These are phyloP conservation scores for Pteria penguin DNA, from an alignment of 2,888 invertebrate genomes.

Conservation along the genomic window DNA sequence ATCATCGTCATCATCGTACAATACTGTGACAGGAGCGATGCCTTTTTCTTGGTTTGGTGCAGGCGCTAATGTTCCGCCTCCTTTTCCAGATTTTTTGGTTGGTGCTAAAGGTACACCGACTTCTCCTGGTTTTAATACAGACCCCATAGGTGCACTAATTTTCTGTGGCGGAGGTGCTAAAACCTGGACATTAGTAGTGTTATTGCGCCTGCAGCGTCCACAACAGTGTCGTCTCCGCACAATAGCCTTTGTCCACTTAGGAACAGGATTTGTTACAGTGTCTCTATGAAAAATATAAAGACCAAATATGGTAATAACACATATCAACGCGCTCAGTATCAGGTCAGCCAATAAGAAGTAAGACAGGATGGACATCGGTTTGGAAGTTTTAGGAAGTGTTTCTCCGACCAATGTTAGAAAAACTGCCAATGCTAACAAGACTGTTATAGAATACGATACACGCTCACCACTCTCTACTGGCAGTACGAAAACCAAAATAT, in stretches of 20 bases:
- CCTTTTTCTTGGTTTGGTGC: too few species aligned
- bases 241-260: background rate
- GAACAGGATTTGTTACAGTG: background rate
- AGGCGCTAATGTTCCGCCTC: too few species aligned
- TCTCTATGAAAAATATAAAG: conserved; percentile 25
- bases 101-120: too few species aligned
- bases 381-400: conserved; percentile 48
- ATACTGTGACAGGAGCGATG: too few species aligned
- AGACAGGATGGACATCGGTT: conserved; percentile 41
- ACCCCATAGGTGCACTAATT: too few species aligned
- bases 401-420: conserved; percentile 49
- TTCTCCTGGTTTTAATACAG: too few species aligned
- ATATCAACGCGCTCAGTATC: conserved; percentile 35
- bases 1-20: background rate
- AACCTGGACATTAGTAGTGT: background rate
- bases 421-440: conserved; percentile 46
- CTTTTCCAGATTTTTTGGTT: too few species aligned
- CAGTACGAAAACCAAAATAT: conserved; percentile 43
- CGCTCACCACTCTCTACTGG: conserved; percentile 47
- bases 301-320: conserved; percentile 37
- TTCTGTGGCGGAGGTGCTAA: background rate
- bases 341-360: conserved; percentile 41
- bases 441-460: conserved; percentile 45
- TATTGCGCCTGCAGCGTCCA: background rate
- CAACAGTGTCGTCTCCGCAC: background rate